phyloP scores from a whole-genome alignment of 2,888 invertebrate genomes.

The Plusia festucae region DNA sequence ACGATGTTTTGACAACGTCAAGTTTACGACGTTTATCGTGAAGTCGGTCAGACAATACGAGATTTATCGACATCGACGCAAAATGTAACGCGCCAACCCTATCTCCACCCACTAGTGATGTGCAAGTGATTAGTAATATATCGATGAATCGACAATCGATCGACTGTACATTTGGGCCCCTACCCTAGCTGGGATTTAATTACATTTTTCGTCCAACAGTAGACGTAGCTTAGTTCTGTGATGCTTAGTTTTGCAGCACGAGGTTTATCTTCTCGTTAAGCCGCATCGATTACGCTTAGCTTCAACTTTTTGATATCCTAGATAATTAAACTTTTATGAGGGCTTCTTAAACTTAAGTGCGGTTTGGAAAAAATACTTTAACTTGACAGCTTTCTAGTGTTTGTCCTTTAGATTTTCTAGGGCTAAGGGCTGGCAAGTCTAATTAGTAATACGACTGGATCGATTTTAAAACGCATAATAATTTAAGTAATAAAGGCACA shows the following conservation, averaged over 20 bases:
- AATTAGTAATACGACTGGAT: background rate
- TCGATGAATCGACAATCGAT: conserved; percentile 68
- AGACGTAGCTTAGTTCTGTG: conserved; percentile 76
- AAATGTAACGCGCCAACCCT: conserved; percentile 27
- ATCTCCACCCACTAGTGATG: conserved; percentile 48
- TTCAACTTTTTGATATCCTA: conserved; percentile 47
- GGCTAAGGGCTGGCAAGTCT: background rate
- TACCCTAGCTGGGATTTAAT: conserved; percentile 77
- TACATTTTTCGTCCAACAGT: conserved; percentile 86
- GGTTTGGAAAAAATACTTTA: background rate
- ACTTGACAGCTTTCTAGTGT: background rate
- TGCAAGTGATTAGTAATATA: conserved; percentile 45
- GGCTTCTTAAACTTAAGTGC: conserved; percentile 20
- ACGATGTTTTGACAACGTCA: background rate
- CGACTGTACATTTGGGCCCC: conserved; percentile 71
- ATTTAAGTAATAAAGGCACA: background rate
- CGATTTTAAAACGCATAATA: background rate
- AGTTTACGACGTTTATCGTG: background rate
- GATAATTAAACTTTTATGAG: conserved; percentile 24
- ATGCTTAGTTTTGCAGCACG: conserved; percentile 81
- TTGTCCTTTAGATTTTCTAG: background rate
- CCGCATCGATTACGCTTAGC: conserved; percentile 53
- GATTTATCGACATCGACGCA: conserved; percentile 45
- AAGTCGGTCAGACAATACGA: conserved; percentile 43
- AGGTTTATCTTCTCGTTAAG: conserved; percentile 44